phyloP scores from a whole-genome alignment of 2,797 vertebrate species.

The Ptychobarbus kaznakovi region DNA sequence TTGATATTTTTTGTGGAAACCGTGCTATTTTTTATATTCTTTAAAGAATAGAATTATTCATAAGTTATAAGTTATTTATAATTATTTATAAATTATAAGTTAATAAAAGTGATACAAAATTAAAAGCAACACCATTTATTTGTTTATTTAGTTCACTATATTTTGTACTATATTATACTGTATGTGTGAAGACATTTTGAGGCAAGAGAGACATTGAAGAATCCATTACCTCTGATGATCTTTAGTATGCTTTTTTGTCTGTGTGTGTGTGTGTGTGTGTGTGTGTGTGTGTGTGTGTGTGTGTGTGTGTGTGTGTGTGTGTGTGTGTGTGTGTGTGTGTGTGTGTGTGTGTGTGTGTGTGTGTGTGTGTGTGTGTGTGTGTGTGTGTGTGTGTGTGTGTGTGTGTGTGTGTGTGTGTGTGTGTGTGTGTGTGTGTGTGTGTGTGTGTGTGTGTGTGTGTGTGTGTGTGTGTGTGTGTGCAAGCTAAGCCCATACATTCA shows the following conservation, averaged over 20 bases:
- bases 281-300: constrained; percentile 44
- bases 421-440: constrained; percentile 26
- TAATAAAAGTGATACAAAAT: neutral
- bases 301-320: too few relatives aligned
- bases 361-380: constrained; percentile 43
- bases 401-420: constrained; percentile 30
- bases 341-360: constrained; percentile 30
- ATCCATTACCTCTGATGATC: constrained; percentile 74
- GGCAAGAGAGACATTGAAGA: constrained; percentile 66
- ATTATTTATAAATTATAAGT: neutral
- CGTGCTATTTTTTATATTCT: neutral
- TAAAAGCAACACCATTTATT: too few relatives aligned
- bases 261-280: constrained; percentile 42
- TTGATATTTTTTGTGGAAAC: neutral
- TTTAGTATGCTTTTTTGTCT: constrained; percentile 28
- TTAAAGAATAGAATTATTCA: too few relatives aligned
- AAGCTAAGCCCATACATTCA: constrained; percentile 67
- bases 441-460: constrained; percentile 44
- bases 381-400: constrained; percentile 36
- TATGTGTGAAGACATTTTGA: constrained; percentile 54
- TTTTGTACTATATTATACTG: neutral
- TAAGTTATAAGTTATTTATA: neutral
- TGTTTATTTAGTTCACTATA: too few relatives aligned
- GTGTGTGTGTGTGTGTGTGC: constrained; percentile 35
- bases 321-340: constrained; percentile 41